Conservation (phyloP, 30 jellyfish, hydroid and myxozoan genomes). For the Euphysa ruthae region DNA sequence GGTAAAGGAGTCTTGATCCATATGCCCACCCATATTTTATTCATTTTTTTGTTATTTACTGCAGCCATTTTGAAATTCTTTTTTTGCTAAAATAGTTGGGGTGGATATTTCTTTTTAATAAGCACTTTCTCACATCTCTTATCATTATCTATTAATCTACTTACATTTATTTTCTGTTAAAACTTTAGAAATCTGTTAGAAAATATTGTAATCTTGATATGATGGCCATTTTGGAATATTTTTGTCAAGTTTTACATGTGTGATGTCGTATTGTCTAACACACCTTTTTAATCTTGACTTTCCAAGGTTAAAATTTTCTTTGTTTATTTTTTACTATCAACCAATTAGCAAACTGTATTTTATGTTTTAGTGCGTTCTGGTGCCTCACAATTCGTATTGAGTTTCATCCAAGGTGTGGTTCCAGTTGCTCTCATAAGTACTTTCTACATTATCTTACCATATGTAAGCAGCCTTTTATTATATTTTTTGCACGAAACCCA, state of each 20-base stretch:
- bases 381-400: conserved; percentile 19
- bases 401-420: conserved; percentile 57
- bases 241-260: not conserved
- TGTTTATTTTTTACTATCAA: too few relatives aligned
- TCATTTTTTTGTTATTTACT: too few relatives aligned
- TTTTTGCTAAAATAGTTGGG: too few relatives aligned
- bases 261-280: not conserved
- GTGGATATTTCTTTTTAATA: too few relatives aligned
- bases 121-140: too few relatives aligned
- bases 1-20: too few relatives aligned
- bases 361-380: conserved; percentile 39
- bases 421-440: conserved; percentile 46
- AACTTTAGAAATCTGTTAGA: not conserved
- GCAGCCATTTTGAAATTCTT: too few relatives aligned
- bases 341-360: too few relatives aligned
- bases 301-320: too few relatives aligned
- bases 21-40: too few relatives aligned
- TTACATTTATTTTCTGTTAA: not conserved
- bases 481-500: too few relatives aligned
- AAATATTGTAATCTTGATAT: not conserved
- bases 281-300: too few relatives aligned
- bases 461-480: conserved; percentile 22
- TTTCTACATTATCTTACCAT: conserved; percentile 48
- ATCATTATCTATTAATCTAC: not conserved
- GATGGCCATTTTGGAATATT: not conserved